phyloP scores from a whole-genome alignment of 2,888 invertebrate species.

The Tenthredo livida region DNA sequence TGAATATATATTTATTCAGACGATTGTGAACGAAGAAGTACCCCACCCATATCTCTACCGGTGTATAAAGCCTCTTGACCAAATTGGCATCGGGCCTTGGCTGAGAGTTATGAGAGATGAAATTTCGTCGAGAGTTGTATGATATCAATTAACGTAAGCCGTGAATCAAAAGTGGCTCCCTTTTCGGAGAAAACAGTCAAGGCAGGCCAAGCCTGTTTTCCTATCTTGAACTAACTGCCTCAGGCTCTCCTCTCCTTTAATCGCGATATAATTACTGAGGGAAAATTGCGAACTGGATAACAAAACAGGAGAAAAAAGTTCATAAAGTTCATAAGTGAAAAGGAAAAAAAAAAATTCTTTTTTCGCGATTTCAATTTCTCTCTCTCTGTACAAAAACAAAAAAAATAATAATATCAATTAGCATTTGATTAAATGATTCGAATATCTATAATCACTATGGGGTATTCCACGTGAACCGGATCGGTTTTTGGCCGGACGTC shows the following conservation, averaged over 20 bases:
- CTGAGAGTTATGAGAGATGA: background rate
- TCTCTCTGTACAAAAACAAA: too few relatives aligned
- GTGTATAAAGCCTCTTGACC: conserved; percentile 20
- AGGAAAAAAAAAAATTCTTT: background rate
- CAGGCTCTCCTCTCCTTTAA: background rate
- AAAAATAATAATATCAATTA: too few relatives aligned
- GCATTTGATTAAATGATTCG: too few relatives aligned
- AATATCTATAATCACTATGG: too few relatives aligned
- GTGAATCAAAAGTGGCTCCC: conserved; percentile 20
- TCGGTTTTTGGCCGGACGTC: too few relatives aligned
- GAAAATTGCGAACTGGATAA: conserved; percentile 20
- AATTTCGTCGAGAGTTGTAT: conserved; percentile 23
- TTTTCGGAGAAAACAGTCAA: too few relatives aligned
- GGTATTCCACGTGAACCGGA: too few relatives aligned
- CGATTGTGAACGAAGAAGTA: conserved; percentile 24
- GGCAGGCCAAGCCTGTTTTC: background rate
- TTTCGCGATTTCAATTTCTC: too few relatives aligned
- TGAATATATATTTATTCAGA: conserved; percentile 44
- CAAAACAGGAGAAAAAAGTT: conserved; percentile 5
- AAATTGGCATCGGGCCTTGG: conserved; percentile 22
- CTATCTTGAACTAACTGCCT: conserved; percentile 12
- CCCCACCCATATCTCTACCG: background rate
- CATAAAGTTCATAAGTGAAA: background rate
- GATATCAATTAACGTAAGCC: conserved; percentile 17
- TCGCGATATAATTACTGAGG: conserved; percentile 18